A percentile compares a stretch with the other conserved stretches of the same genome.
Evolutionary conservation across 2,113 vertebrate species (phyloP).

Genomic region (Pelmatolapia mariae): DNA sequence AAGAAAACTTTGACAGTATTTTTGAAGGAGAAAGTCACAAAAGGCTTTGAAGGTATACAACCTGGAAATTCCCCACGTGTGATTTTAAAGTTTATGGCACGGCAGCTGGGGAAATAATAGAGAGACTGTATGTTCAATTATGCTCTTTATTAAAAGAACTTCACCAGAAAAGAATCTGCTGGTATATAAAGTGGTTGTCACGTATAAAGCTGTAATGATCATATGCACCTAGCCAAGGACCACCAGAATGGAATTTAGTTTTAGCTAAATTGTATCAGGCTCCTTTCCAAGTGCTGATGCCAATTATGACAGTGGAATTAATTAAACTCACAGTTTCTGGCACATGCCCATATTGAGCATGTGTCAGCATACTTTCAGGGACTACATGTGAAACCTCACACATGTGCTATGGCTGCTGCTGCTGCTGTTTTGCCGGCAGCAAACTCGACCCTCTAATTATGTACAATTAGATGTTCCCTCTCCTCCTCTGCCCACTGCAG

Average conservation of each 20-base stretch:
- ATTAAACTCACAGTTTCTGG: background rate
- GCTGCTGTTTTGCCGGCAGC: constrained; percentile 1
- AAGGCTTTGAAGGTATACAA: constrained; percentile 46
- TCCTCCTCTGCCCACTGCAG: background rate
- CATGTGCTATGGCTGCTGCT: background rate
- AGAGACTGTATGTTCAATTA: background rate
- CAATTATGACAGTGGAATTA: background rate
- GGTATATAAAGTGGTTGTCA: background rate
- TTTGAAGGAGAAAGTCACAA: background rate
- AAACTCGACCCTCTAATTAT: constrained; percentile 48
- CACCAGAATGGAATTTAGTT: background rate
- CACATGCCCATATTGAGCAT: background rate
- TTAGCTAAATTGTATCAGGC: background rate
- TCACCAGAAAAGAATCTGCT: background rate
- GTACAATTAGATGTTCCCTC: constrained; percentile 35
- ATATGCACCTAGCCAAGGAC: background rate
- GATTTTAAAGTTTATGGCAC: constrained; percentile 5
- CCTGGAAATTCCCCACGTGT: constrained; percentile 47
- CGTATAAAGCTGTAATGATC: background rate
- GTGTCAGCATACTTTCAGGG: background rate
- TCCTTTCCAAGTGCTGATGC: background rate
- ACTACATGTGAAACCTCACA: constrained; percentile 20
- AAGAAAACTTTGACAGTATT: constrained; percentile 1
- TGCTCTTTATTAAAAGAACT: background rate
- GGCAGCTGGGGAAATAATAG: background rate